These are phyloP conservation scores for Corythornis cristatus DNA, from an alignment of 2,113 vertebrate genomes.

Conservation along the genomic window DNA sequence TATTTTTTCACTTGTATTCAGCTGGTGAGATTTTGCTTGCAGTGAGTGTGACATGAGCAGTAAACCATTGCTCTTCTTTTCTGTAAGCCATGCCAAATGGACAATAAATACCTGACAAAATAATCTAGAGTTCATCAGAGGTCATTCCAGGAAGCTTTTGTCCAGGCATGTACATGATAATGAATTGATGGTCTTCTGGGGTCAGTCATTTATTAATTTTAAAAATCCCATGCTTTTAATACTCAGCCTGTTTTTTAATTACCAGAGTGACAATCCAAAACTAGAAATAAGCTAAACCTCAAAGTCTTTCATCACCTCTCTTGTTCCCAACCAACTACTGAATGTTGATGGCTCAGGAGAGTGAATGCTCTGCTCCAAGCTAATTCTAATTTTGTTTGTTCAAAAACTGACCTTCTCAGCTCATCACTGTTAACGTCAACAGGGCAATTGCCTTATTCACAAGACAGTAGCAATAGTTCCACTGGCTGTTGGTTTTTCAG, in stretches of 20 bases:
- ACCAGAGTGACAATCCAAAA: background rate
- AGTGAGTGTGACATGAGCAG: background rate
- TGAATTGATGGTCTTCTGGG: background rate
- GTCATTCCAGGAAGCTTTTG: background rate
- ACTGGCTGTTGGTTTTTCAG: background rate
- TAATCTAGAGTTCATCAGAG: constrained; percentile 16
- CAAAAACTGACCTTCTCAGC: background rate
- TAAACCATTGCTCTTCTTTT: background rate
- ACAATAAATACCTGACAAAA: constrained; percentile 50
- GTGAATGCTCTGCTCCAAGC: background rate
- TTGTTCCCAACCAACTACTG: background rate
- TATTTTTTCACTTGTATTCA: background rate
- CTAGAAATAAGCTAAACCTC: background rate
- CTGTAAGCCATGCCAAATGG: background rate
- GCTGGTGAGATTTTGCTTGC: background rate
- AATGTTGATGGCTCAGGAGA: background rate
- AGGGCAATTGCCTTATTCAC: background rate
- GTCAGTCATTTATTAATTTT: background rate
- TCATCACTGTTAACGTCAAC: background rate
- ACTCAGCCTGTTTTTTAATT: background rate
- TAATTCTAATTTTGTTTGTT: background rate
- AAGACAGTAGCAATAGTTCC: background rate
- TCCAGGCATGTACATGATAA: background rate
- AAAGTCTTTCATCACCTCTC: background rate
- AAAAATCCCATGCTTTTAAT: background rate